Evolutionary conservation across 2,888 invertebrate species (phyloP), one percentile per base, ranked within the genome.

Genomic region (Pandemis corylana): DNA sequence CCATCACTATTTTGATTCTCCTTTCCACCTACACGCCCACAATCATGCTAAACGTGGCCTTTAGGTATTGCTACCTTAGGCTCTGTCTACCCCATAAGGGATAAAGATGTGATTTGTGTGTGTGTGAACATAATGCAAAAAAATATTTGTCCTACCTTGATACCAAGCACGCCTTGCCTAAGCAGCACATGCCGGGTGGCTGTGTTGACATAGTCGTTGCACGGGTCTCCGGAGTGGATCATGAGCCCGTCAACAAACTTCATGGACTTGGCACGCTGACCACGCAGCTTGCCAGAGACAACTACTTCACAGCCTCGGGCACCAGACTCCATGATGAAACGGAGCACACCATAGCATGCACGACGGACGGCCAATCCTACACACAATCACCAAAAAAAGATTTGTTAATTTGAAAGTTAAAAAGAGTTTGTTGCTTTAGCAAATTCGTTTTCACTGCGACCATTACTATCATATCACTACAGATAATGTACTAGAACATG

Each of bases 211-310:
- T 99, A 99, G 88, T 99, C 99, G 86, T 99, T 98, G 94, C 98
- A 98, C 49, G 99, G 99, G 93, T 99, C 98, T 89, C 99, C 99
- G 81, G 98, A 98, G 95, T 99, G 99, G 90, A 99, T 99, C 99
- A 99, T 99, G 77, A 99, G 96, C 78, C 99, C 99, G 86, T 99
- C 99, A 56, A 99, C 99, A 90, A 99, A 99, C 94, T 99, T 99
- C 99, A 99, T 99, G 73, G 99, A 98, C 95, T 99, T 99, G 80
- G 99, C 99, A 95, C 99, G 96, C 95, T 99, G 99, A 79, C 99
- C 99, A 87, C 99, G 96, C 80, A 99, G 96, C 95, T 99, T 99
- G 78, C 99, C 99, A 71, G 99, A 99, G 1, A 99, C 99, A 1
- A 99, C 99, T 0, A 99, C 99, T 92, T 99, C 99, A 85, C 99